phyloP scores from a whole-genome alignment of 2,113 vertebrate species.

The Microcebus jonahi region DNA sequence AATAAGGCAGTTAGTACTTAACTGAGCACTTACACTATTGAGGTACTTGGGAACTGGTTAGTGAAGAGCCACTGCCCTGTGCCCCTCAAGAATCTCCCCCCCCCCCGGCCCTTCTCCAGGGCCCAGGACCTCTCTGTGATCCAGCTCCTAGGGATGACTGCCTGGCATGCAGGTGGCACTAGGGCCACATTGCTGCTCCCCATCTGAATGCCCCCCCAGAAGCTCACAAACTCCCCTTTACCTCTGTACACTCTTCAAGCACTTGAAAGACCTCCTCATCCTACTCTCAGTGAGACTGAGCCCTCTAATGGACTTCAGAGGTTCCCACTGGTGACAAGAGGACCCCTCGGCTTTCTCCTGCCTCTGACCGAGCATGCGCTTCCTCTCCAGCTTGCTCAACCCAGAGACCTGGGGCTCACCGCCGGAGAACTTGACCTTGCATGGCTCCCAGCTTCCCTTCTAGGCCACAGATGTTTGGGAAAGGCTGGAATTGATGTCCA shows the following conservation, averaged over 20 bases:
- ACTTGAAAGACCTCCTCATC: not conserved
- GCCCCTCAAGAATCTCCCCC: not conserved
- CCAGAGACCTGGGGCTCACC: not conserved
- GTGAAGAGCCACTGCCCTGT: not conserved
- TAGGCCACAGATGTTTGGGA: not conserved
- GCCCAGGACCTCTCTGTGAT: not conserved
- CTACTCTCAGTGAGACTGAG: not conserved
- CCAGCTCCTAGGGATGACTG: not conserved
- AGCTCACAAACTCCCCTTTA: not conserved
- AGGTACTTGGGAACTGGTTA: not conserved
- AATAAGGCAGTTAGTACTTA: not conserved
- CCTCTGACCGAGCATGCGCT: not conserved
- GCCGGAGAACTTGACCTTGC: conserved; percentile 18
- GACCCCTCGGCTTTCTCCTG: not conserved
- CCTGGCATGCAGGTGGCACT: not conserved
- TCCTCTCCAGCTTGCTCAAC: not conserved
- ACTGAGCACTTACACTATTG: not conserved
- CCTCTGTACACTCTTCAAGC: not conserved
- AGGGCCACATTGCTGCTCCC: no score
- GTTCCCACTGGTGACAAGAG: not conserved
- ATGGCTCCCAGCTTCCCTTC: conserved; percentile 15
- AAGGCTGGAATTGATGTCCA: conserved; percentile 21
- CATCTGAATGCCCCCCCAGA: not conserved
- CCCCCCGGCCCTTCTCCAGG: not conserved
- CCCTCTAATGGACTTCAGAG: not conserved